A percentile compares a stretch with the other conserved stretches of the same genome.
These are phyloP conservation scores for Pseudococcus longispinus DNA, from an alignment of 2,888 invertebrate species.

Conservation along the genomic window DNA sequence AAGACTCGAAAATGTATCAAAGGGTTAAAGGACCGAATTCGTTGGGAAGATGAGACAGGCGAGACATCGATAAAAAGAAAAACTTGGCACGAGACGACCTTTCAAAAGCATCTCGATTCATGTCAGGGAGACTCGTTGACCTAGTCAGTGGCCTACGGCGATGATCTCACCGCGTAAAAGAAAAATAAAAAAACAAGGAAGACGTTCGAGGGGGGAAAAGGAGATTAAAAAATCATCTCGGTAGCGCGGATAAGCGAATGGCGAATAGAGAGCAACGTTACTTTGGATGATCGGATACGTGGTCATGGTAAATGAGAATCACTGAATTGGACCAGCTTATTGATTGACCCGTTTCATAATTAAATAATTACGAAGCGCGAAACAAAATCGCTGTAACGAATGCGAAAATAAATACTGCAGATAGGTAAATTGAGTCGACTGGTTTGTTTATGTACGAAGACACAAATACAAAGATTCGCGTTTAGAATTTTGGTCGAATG, in stretches of 20 bases:
- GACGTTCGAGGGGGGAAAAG: neutral
- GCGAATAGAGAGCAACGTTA: neutral
- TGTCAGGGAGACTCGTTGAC: slow-evolving; percentile 36
- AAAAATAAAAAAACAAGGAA: neutral
- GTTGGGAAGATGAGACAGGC: too few species aligned
- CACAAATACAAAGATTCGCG: neutral
- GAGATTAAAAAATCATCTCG: neutral
- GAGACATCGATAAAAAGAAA: neutral
- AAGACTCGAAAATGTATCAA: neutral
- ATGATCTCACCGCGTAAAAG: neutral
- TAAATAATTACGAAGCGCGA: slow-evolving; percentile 44
- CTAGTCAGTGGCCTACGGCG: slow-evolving; percentile 6
- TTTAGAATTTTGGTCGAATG: neutral
- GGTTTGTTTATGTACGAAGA: neutral
- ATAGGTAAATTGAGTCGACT: neutral
- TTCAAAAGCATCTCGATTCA: neutral
- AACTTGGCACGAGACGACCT: neutral
- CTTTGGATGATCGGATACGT: neutral
- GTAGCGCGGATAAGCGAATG: neutral
- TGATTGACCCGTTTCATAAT: slow-evolving; percentile 43
- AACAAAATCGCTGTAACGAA: slow-evolving; percentile 32
- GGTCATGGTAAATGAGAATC: slow-evolving; percentile 18
- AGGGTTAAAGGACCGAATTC: neutral
- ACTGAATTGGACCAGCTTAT: slow-evolving; percentile 40
- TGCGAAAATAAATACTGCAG: slow-evolving; percentile 5